These are phyloP conservation scores for Chaitophorus viminalis DNA, from an alignment of 2,888 invertebrate genomes.

Conservation along the genomic window DNA sequence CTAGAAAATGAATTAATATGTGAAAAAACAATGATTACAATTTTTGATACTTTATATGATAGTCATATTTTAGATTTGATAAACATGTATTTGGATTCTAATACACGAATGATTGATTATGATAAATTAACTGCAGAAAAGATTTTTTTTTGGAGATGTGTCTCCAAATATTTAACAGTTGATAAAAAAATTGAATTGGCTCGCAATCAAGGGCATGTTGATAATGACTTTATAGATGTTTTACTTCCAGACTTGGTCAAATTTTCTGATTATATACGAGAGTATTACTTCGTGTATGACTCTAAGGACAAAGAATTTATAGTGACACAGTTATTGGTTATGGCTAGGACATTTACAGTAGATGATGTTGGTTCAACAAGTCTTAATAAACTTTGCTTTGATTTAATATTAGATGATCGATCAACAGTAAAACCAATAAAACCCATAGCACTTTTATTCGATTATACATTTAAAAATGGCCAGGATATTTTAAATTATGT, in stretches of 20 bases:
- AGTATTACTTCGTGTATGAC: constrained; percentile 23
- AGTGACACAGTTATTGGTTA: constrained; percentile 42
- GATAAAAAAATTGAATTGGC: constrained; percentile 54
- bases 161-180: constrained; percentile 45
- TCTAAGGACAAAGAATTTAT: constrained; percentile 44
- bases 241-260: constrained; percentile 49
- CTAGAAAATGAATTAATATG: constrained; percentile 41
- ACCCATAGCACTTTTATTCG: constrained; percentile 1
- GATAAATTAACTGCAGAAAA: constrained; percentile 37
- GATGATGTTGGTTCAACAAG: constrained; percentile 41
- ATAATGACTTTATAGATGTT: constrained; percentile 21
- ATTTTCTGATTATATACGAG: constrained; percentile 49
- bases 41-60: constrained; percentile 44
- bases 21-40: constrained; percentile 23
- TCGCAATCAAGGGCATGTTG: not conserved
- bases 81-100: not conserved
- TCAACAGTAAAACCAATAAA: constrained; percentile 23
- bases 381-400: constrained; percentile 36
- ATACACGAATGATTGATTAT: constrained; percentile 37
- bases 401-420: constrained; percentile 38
- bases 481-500: constrained; percentile 26
- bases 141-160: constrained; percentile 55
- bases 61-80: constrained; percentile 31
- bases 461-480: constrained; percentile 28
- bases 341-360: constrained; percentile 28